Conservation (phyloP, 2,888 invertebrate species). For the Bellardia pandia region DNA sequence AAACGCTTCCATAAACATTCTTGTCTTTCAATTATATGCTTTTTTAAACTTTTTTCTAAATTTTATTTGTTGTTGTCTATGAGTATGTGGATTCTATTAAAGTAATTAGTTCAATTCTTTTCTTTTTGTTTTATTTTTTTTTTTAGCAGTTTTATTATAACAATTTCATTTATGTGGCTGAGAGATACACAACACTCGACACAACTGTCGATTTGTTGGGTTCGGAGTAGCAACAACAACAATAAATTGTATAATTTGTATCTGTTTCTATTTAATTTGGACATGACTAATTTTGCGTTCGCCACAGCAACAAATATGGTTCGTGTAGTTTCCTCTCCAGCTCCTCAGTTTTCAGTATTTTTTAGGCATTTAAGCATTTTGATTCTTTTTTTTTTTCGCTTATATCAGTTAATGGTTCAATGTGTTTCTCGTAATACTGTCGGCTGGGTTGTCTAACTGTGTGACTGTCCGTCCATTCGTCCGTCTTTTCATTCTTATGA, state of each 20-base stretch:
- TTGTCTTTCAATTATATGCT: slow-evolving; percentile 42
- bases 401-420: slow-evolving; percentile 39
- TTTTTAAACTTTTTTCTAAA: slow-evolving; percentile 2
- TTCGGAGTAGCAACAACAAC: background rate
- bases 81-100: slow-evolving; percentile 52
- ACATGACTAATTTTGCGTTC: slow-evolving; percentile 49
- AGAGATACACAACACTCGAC: slow-evolving; percentile 20
- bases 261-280: slow-evolving; percentile 56
- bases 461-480: background rate
- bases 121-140: slow-evolving; percentile 26
- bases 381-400: slow-evolving; percentile 27
- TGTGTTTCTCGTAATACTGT: background rate
- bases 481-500: background rate
- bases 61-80: slow-evolving; percentile 32
- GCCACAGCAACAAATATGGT: slow-evolving; percentile 18
- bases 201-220: slow-evolving; percentile 22
- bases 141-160: slow-evolving; percentile 38
- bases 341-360: slow-evolving; percentile 13
- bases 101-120: slow-evolving; percentile 58
- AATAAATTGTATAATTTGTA: slow-evolving; percentile 50
- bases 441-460: background rate
- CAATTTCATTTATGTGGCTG: slow-evolving; percentile 37
- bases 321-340: slow-evolving; percentile 1
- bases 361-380: slow-evolving; percentile 26
- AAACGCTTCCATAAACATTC: slow-evolving; percentile 52